phyloP scores from a whole-genome alignment of 1,140 invertebrate species.

The Nephotettix cincticeps region DNA sequence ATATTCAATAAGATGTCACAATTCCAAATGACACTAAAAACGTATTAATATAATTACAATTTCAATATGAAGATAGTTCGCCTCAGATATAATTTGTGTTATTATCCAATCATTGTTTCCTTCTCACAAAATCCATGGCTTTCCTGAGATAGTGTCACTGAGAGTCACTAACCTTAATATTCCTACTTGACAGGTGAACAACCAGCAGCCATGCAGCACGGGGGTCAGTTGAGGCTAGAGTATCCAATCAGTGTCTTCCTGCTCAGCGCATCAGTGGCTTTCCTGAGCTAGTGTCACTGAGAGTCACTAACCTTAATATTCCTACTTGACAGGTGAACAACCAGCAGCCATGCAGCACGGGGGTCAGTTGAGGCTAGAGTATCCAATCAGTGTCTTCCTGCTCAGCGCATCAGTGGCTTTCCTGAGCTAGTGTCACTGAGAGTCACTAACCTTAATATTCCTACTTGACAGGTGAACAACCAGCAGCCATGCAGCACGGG shows the following conservation, averaged over 20 bases:
- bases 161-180: too few species aligned
- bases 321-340: slow-evolving; percentile 65
- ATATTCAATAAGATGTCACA: too few species aligned
- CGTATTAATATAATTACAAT: too few species aligned
- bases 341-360: slow-evolving; percentile 82
- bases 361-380: slow-evolving; percentile 52
- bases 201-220: slow-evolving; percentile 81
- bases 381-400: slow-evolving; percentile 52
- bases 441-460: neutral
- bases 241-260: slow-evolving; percentile 52
- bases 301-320: neutral
- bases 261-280: slow-evolving; percentile 48
- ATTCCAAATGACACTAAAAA: too few species aligned
- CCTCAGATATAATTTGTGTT: too few species aligned
- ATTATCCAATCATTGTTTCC: slow-evolving; percentile 53
- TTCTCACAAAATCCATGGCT: slow-evolving; percentile 48
- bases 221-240: slow-evolving; percentile 54
- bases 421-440: slow-evolving; percentile 35
- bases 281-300: slow-evolving; percentile 39
- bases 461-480: slow-evolving; percentile 68
- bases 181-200: slow-evolving; percentile 64
- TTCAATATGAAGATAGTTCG: too few species aligned
- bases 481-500: slow-evolving; percentile 80
- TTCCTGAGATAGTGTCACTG: slow-evolving; percentile 41
- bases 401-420: slow-evolving; percentile 49